Conservation (phyloP, 1,140 invertebrate species). For the Ctenoplectra terminalis region DNA sequence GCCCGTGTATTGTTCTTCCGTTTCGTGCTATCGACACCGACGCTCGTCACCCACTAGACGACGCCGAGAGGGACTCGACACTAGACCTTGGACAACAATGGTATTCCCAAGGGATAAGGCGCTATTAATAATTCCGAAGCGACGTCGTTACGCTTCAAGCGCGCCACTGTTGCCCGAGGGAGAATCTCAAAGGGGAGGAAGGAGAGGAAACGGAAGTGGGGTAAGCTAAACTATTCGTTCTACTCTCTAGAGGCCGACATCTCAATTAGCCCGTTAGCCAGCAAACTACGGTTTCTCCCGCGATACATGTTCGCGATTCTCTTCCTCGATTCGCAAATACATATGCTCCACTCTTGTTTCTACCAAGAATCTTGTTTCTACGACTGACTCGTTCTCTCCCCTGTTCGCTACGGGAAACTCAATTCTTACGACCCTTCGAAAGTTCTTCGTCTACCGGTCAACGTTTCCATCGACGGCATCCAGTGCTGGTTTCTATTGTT, state of each 20-base stretch:
- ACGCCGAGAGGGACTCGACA: slow-evolving; percentile 25
- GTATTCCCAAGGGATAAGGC: slow-evolving; percentile 52
- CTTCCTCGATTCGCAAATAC: not conserved
- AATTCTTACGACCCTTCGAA: too few relatives aligned
- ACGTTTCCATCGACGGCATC: too few relatives aligned
- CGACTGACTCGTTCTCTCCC: too few relatives aligned
- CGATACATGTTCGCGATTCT: slow-evolving; percentile 41
- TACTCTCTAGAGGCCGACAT: slow-evolving; percentile 61
- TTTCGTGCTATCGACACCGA: too few relatives aligned
- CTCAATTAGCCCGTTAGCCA: slow-evolving; percentile 66
- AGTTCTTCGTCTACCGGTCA: slow-evolving; percentile 23
- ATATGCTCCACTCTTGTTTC: too few relatives aligned
- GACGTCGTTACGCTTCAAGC: slow-evolving; percentile 65
- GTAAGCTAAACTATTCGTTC: slow-evolving; percentile 66
- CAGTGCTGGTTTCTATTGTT: too few relatives aligned
- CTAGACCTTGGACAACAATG: slow-evolving; percentile 55
- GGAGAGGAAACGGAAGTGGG: slow-evolving; percentile 37
- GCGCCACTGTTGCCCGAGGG: slow-evolving; percentile 29
- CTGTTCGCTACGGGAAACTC: too few relatives aligned
- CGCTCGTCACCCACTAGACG: slow-evolving; percentile 41
- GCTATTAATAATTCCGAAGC: slow-evolving; percentile 68
- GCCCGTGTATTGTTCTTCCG: too few relatives aligned
- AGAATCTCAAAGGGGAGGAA: not conserved
- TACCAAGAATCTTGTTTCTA: too few relatives aligned
- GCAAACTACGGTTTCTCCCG: slow-evolving; percentile 53